phyloP scores from a whole-genome alignment of 92 coral and sea anemone species.

The Virgularia gustaviana region DNA sequence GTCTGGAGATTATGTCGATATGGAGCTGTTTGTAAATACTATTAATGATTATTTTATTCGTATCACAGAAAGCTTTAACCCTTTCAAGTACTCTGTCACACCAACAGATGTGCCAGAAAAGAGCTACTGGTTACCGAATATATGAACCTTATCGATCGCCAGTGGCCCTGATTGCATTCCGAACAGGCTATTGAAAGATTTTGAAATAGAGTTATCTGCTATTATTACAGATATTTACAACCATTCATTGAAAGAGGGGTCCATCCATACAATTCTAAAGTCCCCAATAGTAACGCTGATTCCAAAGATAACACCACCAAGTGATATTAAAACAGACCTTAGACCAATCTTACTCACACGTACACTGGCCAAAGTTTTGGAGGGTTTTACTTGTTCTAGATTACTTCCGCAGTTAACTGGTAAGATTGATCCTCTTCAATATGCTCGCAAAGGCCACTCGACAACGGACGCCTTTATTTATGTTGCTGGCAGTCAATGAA shows the following conservation, averaged over 20 bases:
- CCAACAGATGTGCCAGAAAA: slow-evolving; percentile 35
- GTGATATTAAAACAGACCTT: slow-evolving; percentile 30
- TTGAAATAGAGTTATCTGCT: slow-evolving; percentile 22
- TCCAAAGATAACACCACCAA: slow-evolving; percentile 27
- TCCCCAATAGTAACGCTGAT: slow-evolving; percentile 36
- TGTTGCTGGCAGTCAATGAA: slow-evolving; percentile 25
- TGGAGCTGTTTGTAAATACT: slow-evolving; percentile 37
- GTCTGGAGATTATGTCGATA: slow-evolving; percentile 29
- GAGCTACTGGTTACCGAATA: slow-evolving; percentile 38
- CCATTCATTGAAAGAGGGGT: slow-evolving; percentile 33
- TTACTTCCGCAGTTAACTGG: slow-evolving; percentile 40
- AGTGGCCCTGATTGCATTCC: slow-evolving; percentile 37
- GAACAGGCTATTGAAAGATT: too few relatives aligned
- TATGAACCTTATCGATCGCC: slow-evolving; percentile 37
- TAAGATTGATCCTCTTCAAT: slow-evolving; percentile 41
- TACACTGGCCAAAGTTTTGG: slow-evolving; percentile 47
- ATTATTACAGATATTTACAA: slow-evolving; percentile 30
- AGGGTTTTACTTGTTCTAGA: slow-evolving; percentile 50
- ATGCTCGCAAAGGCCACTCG: slow-evolving; percentile 43
- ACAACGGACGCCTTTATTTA: slow-evolving; percentile 49
- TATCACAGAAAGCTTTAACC: too few relatives aligned
- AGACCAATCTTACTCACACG: slow-evolving; percentile 54
- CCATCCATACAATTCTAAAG: slow-evolving; percentile 24
- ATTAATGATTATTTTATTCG: slow-evolving; percentile 51
- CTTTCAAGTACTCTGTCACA: too few relatives aligned